phyloP scores from a whole-genome alignment of 2,888 invertebrate genomes.

The Leptopterna dolabrata region DNA sequence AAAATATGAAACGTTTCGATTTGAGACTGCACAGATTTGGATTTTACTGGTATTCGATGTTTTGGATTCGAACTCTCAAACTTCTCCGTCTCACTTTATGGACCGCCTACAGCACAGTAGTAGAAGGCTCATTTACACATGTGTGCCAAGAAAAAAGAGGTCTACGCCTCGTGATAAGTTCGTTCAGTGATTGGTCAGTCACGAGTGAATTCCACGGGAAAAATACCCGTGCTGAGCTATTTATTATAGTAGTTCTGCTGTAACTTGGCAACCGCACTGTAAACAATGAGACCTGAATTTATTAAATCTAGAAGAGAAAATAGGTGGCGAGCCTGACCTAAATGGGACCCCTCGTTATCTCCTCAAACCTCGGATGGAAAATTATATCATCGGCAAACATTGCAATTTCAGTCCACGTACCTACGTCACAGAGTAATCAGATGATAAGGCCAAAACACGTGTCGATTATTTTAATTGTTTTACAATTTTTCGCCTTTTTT shows the following conservation, averaged over 20 bases:
- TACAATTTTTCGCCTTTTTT: too few species aligned
- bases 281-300: conserved; percentile 7
- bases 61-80: too few species aligned
- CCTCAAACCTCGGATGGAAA: not conserved
- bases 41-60: too few species aligned
- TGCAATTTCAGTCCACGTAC: not conserved
- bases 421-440: not conserved
- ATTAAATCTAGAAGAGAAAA: not conserved
- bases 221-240: not conserved
- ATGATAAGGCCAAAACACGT: not conserved
- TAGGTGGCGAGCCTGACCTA: not conserved
- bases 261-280: conserved; percentile 18
- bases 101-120: too few species aligned
- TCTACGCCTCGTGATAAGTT: not conserved
- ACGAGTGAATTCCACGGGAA: not conserved
- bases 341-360: not conserved
- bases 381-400: not conserved
- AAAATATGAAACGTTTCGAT: too few species aligned
- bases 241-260: not conserved
- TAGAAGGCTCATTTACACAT: too few species aligned
- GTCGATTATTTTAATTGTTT: too few species aligned
- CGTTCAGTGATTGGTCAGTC: not conserved
- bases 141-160: too few species aligned
- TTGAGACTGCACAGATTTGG: too few species aligned
- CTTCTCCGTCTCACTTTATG: too few species aligned